Percentiles rank a stretch among this genome's conserved stretches.
Conservation (phyloP, 2,797 vertebrate genomes). For the Pangasius macronema region DNA sequence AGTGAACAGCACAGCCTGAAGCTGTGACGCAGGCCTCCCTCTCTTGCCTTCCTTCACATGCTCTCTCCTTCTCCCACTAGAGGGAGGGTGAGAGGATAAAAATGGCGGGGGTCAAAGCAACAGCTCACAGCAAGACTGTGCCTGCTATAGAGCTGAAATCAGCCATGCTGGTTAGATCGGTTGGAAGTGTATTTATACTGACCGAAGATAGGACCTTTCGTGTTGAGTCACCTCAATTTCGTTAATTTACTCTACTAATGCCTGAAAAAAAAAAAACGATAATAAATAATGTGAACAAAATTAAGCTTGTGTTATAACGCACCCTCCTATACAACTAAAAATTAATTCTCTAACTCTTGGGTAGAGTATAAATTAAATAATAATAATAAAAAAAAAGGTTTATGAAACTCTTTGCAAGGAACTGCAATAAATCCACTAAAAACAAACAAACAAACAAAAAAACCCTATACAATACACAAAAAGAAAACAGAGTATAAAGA, state of each 20-base stretch:
- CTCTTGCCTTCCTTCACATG: slow-evolving; percentile 18
- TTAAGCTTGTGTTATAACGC: not conserved
- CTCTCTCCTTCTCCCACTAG: slow-evolving; percentile 13
- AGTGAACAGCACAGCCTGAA: slow-evolving; percentile 46
- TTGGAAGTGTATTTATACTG: too few relatives aligned
- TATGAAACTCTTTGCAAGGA: not conserved
- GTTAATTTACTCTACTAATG: too few relatives aligned
- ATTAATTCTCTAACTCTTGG: not conserved
- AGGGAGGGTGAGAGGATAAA: slow-evolving; percentile 43
- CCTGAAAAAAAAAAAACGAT: not conserved
- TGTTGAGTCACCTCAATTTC: too few relatives aligned
- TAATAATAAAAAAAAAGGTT: not conserved
- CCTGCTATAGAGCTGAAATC: slow-evolving; percentile 29
- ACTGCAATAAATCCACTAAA: not conserved
- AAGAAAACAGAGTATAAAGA: not conserved
- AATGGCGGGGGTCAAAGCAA: slow-evolving; percentile 51
- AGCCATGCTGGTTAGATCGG: slow-evolving; percentile 10
- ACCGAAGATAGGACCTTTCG: too few relatives aligned
- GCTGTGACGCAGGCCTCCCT: slow-evolving; percentile 33
- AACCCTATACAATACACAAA: too few relatives aligned
- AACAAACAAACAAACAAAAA: not conserved
- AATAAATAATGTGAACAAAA: not conserved
- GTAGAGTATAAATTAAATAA: not conserved
- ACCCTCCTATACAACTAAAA: not conserved
- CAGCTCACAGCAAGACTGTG: slow-evolving; percentile 50